Conservation (phyloP, 2,888 invertebrate species). For the Cerastoderma edule region DNA sequence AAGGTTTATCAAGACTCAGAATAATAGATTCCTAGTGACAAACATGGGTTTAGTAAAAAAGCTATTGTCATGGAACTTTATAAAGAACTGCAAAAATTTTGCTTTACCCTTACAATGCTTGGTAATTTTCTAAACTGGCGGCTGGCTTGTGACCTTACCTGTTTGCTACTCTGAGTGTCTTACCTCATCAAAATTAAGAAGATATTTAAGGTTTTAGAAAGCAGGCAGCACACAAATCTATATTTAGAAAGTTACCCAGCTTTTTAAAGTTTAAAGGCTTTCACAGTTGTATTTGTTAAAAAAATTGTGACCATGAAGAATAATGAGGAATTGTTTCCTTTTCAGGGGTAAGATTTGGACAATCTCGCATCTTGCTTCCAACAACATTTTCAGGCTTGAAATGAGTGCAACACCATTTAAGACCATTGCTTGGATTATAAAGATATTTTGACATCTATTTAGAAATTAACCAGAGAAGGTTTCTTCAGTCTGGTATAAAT, state of each 20-base stretch:
- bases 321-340: neutral
- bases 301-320: neutral
- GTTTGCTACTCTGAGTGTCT: neutral
- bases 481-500: no score
- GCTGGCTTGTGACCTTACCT: neutral
- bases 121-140: neutral
- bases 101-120: no score
- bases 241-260: no score
- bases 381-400: constrained; percentile 10
- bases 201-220: neutral
- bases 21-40: no score
- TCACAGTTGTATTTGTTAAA: no score
- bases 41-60: no score
- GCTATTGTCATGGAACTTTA: no score
- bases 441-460: neutral
- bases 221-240: neutral
- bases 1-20: no score
- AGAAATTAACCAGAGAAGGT: neutral
- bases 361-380: constrained; percentile 15
- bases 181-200: neutral
- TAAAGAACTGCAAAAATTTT: no score
- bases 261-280: no score
- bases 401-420: neutral
- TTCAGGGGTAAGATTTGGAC: constrained; percentile 20
- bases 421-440: neutral